Evolutionary conservation across 2,113 vertebrate species (phyloP).

Genomic region (Girardinichthys multiradiatus): DNA sequence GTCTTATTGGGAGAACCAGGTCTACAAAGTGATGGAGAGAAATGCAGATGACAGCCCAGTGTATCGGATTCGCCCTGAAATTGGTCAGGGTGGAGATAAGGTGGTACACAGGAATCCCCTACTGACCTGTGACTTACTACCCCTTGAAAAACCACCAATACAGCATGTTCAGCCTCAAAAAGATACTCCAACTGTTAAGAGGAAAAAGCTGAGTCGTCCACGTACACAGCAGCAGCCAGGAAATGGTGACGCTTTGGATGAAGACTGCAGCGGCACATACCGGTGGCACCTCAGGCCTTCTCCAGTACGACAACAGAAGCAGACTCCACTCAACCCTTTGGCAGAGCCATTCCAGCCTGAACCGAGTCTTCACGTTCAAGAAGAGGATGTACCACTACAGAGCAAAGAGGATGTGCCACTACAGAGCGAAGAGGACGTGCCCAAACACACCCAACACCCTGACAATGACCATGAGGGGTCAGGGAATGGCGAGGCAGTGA

Average conservation of each 20-base stretch:
- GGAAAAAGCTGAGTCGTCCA: not conserved
- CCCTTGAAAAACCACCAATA: not conserved
- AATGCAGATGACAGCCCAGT: slow-evolving; percentile 27
- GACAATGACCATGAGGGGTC: not conserved
- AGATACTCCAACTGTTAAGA: not conserved
- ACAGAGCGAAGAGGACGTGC: not conserved
- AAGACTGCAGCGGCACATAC: not conserved
- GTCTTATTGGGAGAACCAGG: slow-evolving; percentile 37
- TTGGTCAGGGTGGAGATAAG: not conserved
- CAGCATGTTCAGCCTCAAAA: not conserved
- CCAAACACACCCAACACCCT: not conserved
- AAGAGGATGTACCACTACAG: slow-evolving; percentile 39
- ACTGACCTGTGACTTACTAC: slow-evolving; percentile 12
- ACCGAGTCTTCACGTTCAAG: rapidly evolving
- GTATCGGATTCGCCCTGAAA: slow-evolving; percentile 23
- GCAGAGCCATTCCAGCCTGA: not conserved
- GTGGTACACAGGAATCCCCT: slow-evolving; percentile 7
- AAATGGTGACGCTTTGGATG: not conserved
- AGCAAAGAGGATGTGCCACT: not conserved
- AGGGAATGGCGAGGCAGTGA: not conserved
- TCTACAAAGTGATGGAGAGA: slow-evolving; percentile 27
- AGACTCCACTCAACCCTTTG: not conserved
- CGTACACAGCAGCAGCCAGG: not conserved
- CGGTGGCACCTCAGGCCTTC: slow-evolving; percentile 8
- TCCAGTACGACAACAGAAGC: not conserved